Conservation (phyloP, 2,797 vertebrate species). For the Poecilia gillii region DNA sequence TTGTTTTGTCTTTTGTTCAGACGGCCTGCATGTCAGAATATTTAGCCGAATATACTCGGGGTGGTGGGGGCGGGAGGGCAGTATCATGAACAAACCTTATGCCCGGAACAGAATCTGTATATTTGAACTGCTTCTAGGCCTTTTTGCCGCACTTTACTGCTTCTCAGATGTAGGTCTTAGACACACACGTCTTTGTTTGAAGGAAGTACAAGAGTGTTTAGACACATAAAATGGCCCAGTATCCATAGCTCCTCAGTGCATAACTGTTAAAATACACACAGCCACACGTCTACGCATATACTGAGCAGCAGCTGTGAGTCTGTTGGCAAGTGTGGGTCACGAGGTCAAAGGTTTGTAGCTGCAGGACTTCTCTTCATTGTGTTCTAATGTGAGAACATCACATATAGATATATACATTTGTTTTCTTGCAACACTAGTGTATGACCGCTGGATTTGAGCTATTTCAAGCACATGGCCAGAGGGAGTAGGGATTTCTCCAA, state of each 20-base stretch:
- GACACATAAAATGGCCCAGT: slow-evolving; percentile 2
- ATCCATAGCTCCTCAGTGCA: neutral
- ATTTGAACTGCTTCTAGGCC: neutral
- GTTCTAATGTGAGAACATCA: slow-evolving; percentile 25
- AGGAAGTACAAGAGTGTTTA: neutral
- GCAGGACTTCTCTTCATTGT: slow-evolving; percentile 47
- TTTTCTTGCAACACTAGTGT: neutral
- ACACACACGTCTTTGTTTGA: neutral
- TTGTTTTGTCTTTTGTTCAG: neutral
- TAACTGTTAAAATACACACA: slow-evolving; percentile 12
- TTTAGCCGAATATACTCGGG: slow-evolving; percentile 12
- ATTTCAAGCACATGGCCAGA: slow-evolving; percentile 54
- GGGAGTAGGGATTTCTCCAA: slow-evolving; percentile 64
- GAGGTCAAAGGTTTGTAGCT: slow-evolving; percentile 71
- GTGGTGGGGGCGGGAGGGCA: neutral
- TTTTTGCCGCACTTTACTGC: slow-evolving; percentile 25
- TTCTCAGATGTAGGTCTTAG: slow-evolving; percentile 48
- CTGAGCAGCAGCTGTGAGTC: slow-evolving; percentile 35
- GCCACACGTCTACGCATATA: slow-evolving; percentile 16
- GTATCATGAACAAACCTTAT: neutral
- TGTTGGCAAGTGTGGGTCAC: slow-evolving; percentile 42
- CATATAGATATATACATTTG: neutral
- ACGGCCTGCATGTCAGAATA: neutral
- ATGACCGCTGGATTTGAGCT: slow-evolving; percentile 17
- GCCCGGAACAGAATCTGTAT: neutral